Base-by-base conservation (phyloP, 2,797 vertebrate genomes). In the Sebastes diaconus region DNA sequence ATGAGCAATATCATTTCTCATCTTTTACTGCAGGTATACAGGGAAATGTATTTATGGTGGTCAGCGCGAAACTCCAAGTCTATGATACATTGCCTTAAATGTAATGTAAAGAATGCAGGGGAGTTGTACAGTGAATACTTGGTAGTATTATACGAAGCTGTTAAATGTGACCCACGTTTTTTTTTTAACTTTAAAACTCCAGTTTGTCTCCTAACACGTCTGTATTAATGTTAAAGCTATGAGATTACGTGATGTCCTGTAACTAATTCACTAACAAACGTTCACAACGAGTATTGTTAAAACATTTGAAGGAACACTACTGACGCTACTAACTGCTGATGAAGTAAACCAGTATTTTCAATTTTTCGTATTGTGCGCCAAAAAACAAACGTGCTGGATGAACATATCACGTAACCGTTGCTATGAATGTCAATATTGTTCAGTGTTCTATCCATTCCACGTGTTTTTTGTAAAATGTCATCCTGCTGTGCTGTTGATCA, bases 51-150 rank as follows among this genome's bases (percentile, higher is more conserved):
- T 92, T 84, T 86, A 30, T 39, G 69, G 34, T 79, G 78, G 72
- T 71, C 64, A 75, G 68, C 65, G 46, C 74, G 83, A 77, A 68
- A 59, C 81, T 86, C 75, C 73, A 57, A 57, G 85, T 87, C 69
- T 87, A 42, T 83, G 78, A 90, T 85, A 68, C 86, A 89, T 92
- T 93, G 94, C 93, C 94, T 96, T 95, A 95, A 92, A 87, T 87
- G 81, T 91, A 87, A 84, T 76, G 63, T 85, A 81, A 82, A 46
- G 25, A 86, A 75, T 75, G 69, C 72, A 76, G 87, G 55, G 68
- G 64, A 73, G 25, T 57, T 75, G 75, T 85, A 64, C 71, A 69
- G 68, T 64, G 73, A 77, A 87, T 74, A 81, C 64, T 72, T 83
- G 59, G 80, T 70, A 83, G 84, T 87, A 74, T 85, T 83, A 84